phyloP scores from a whole-genome alignment of 2,113 vertebrate genomes.

The Phylloscopus whistleri region DNA sequence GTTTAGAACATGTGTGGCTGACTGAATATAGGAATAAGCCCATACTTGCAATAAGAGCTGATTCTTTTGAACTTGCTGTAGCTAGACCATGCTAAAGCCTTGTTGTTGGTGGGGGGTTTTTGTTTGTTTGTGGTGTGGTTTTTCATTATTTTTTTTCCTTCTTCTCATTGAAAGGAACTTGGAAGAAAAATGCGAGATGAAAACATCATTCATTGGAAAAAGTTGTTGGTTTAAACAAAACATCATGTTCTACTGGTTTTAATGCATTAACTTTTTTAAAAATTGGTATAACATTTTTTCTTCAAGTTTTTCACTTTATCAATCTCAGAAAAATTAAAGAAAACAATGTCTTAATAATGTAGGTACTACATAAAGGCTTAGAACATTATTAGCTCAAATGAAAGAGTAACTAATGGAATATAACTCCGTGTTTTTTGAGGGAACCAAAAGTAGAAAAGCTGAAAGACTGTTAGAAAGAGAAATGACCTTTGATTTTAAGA shows the following conservation, averaged over 20 bases:
- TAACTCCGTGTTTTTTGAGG: neutral
- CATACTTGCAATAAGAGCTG: rapidly evolving
- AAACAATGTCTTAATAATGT: neutral
- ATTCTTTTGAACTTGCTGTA: neutral
- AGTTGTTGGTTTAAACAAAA: neutral
- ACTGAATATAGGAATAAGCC: neutral
- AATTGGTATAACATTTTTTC: neutral
- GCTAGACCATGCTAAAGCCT: neutral
- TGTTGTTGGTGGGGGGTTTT: neutral
- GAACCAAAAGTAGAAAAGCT: neutral
- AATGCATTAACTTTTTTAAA: neutral
- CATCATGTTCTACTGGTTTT: neutral
- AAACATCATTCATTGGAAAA: neutral
- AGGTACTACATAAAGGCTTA: neutral
- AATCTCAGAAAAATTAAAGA: neutral
- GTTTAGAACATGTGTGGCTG: neutral
- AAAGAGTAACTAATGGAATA: neutral
- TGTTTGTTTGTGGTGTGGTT: neutral
- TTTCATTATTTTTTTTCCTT: neutral
- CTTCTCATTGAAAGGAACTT: neutral
- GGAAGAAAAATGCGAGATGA: neutral
- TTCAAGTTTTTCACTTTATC: neutral
- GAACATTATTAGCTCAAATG: neutral
- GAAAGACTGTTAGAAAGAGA: neutral
- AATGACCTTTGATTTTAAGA: constrained; percentile 38